Conservation (phyloP, 2,113 vertebrate genomes). For the Rousettus leschenaultii region DNA sequence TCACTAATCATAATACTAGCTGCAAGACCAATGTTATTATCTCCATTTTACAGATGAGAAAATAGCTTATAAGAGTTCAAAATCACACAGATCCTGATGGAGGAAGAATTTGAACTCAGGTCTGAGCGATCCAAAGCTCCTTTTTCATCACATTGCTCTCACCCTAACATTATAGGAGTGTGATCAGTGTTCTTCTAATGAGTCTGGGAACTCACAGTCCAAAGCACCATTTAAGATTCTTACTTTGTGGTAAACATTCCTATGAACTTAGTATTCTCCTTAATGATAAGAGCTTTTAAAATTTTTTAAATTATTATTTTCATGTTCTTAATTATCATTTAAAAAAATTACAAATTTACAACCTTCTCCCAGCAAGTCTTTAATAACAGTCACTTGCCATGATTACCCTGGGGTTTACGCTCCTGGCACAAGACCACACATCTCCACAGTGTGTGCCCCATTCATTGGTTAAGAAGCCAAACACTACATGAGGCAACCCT, state of each 20-base stretch:
- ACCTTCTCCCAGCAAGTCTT: background rate
- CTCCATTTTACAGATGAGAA: background rate
- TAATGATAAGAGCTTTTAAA: background rate
- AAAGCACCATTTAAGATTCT: background rate
- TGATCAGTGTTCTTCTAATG: background rate
- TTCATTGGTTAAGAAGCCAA: background rate
- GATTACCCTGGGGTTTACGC: background rate
- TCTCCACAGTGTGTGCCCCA: background rate
- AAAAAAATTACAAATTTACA: background rate
- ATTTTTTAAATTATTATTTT: background rate
- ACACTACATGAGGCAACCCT: background rate
- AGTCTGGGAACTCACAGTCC: background rate
- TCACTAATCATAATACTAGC: background rate
- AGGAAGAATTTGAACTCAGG: background rate
- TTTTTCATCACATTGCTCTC: background rate
- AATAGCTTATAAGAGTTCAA: background rate
- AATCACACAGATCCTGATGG: background rate
- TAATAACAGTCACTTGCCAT: background rate
- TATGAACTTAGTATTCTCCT: background rate
- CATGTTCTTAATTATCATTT: background rate
- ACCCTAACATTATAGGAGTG: background rate
- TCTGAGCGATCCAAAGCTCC: background rate
- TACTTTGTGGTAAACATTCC: conserved; percentile 6
- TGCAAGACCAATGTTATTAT: background rate
- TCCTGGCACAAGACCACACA: background rate